These are phyloP conservation scores for Globodera rostochiensis DNA, from an alignment of 1,140 invertebrate species.

Conservation along the genomic window DNA sequence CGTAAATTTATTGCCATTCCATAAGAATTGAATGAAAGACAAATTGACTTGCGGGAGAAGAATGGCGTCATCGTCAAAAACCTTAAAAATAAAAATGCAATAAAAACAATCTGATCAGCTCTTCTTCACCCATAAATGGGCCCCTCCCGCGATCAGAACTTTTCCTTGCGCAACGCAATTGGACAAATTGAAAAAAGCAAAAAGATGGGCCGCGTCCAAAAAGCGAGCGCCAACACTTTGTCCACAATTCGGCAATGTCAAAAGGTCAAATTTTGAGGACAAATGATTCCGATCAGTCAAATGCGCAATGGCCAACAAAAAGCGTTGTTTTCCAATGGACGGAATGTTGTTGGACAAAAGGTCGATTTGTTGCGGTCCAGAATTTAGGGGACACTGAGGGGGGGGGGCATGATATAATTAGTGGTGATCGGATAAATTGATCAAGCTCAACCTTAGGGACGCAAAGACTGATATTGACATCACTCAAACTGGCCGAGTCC, in stretches of 20 bases:
- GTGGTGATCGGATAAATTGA: not conserved
- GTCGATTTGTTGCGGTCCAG: not conserved
- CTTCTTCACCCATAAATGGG: not conserved
- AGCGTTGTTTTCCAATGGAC: not conserved
- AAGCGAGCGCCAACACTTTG: not conserved
- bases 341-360: not conserved
- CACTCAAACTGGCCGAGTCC: not conserved
- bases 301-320: constrained; percentile 12
- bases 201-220: not conserved
- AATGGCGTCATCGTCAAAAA: not conserved
- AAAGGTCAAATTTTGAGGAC: not conserved
- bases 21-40: not conserved
- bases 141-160: not conserved
- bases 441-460: not conserved
- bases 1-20: not conserved
- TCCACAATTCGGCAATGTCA: not conserved
- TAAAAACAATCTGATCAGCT: no score
- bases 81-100: not conserved
- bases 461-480: not conserved
- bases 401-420: not conserved
- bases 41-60: not conserved
- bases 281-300: not conserved
- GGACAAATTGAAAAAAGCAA: not conserved
- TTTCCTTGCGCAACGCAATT: not conserved
- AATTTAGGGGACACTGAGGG: not conserved